A percentile compares a stretch with the other conserved stretches of the same genome.
These are phyloP conservation scores for Ganaspis brasiliensis DNA, from an alignment of 2,888 invertebrate species.

Conservation along the genomic window DNA sequence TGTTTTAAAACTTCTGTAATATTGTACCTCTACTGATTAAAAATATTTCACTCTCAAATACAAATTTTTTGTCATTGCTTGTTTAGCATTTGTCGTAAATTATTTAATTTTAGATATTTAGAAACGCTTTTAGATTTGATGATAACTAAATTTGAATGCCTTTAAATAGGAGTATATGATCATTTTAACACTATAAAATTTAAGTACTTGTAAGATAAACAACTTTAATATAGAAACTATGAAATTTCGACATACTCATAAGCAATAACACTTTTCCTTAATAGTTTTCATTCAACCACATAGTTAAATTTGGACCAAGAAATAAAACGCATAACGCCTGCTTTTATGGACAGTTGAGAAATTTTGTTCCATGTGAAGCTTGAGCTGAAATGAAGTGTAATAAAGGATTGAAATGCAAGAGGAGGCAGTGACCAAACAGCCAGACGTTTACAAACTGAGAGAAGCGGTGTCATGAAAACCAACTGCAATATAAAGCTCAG, in stretches of 20 bases:
- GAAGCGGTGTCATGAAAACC: constrained; percentile 38
- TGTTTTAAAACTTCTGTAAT: too few species aligned
- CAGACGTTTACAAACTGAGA: constrained; percentile 35
- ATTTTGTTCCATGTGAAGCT: constrained; percentile 6
- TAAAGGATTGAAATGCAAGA: constrained; percentile 35
- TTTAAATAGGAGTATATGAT: too few species aligned
- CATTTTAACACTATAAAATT: too few species aligned
- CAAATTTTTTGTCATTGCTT: too few species aligned
- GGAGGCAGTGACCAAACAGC: constrained; percentile 38
- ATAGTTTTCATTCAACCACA: constrained; percentile 24
- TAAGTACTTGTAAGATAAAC: too few species aligned
- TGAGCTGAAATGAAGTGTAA: constrained; percentile 24
- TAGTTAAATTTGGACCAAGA: constrained; percentile 19
- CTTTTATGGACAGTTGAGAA: constrained; percentile 20
- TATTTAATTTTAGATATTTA: too few species aligned
- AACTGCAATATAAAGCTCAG: constrained; percentile 40
- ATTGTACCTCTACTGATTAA: too few species aligned
- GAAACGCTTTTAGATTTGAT: too few species aligned
- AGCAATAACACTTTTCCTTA: constrained; percentile 17
- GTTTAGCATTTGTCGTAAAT: too few species aligned
- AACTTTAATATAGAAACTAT: background rate
- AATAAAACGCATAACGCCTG: constrained; percentile 1
- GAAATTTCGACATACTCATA: background rate
- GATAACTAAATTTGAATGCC: too few species aligned
- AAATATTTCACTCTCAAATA: too few species aligned